Evolutionary conservation across 2,888 invertebrate genomes (phyloP).

Genomic region (Lobophora halterata): DNA sequence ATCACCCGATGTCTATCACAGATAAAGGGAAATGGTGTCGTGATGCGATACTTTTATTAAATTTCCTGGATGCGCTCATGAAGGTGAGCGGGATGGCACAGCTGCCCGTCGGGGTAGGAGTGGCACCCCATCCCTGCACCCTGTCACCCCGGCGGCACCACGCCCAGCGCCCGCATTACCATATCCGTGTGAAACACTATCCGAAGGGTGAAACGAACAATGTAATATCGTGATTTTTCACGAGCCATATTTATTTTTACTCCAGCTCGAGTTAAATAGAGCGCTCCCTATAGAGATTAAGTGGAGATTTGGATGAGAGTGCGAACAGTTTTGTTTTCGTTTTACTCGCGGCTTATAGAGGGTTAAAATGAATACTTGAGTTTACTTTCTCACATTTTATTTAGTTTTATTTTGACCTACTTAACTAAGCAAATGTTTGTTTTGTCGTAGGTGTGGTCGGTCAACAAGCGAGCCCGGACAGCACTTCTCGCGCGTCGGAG

Average conservation of each 20-base stretch:
- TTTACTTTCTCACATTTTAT: conserved; percentile 8
- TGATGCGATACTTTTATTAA: conserved; percentile 54
- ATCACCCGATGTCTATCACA: conserved; percentile 23
- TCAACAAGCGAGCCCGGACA: conserved; percentile 91
- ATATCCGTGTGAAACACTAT: conserved; percentile 69
- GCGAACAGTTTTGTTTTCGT: conserved; percentile 43
- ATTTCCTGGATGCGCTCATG: conserved; percentile 59
- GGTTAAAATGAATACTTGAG: conserved; percentile 12
- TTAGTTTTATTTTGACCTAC: conserved; percentile 3
- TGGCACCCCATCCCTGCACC: conserved; percentile 38
- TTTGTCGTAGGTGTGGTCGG: conserved; percentile 74
- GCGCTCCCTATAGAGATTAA: conserved; percentile 60
- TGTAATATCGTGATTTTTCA: conserved; percentile 66
- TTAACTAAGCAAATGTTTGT: conserved; percentile 22
- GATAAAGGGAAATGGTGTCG: conserved; percentile 45
- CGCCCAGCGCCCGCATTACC: conserved; percentile 61
- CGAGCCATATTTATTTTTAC: conserved; percentile 56
- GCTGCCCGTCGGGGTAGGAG: conserved; percentile 63
- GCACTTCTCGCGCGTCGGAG: conserved; percentile 92
- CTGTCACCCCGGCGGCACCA: conserved; percentile 45
- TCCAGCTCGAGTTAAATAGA: conserved; percentile 63
- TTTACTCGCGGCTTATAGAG: conserved; percentile 12
- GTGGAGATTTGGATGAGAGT: conserved; percentile 61
- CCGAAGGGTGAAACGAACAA: conserved; percentile 65
- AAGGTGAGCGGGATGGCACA: conserved; percentile 53